Conservation (phyloP, 1,140 invertebrate genomes). For the Bombus picipes region DNA sequence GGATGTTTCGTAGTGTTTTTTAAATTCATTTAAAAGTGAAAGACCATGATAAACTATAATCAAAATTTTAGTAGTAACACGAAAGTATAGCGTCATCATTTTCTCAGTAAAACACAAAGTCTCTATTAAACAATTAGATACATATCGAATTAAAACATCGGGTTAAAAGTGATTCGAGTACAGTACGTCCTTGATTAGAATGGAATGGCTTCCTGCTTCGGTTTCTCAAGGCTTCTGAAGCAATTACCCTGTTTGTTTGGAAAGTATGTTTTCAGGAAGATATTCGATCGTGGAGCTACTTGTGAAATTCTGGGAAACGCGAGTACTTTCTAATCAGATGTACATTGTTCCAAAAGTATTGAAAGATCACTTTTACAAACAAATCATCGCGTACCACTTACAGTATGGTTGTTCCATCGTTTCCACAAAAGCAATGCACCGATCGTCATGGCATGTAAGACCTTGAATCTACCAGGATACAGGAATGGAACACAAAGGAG, state of each 20-base stretch:
- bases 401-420: not conserved
- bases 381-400: not conserved
- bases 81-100: too few relatives aligned
- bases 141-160: too few relatives aligned
- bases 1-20: too few relatives aligned
- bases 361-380: not conserved
- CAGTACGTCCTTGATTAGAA: constrained; percentile 14
- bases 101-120: too few relatives aligned
- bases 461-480: not conserved
- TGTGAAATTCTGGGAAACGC: constrained; percentile 32
- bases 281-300: not conserved
- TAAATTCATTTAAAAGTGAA: too few relatives aligned
- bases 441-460: not conserved
- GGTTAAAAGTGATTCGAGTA: not conserved
- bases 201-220: not conserved
- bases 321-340: constrained; percentile 12
- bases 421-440: not conserved
- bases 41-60: too few relatives aligned
- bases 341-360: constrained; percentile 16
- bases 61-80: too few relatives aligned
- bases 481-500: not conserved
- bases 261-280: constrained; percentile 9
- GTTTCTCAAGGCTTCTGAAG: not conserved
- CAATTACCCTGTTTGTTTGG: constrained; percentile 4
- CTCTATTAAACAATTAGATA: too few relatives aligned